Evolutionary conservation across 2,797 vertebrate species (phyloP), one percentile per base, ranked within the genome.

Genomic region (Syncerus caffer): DNA sequence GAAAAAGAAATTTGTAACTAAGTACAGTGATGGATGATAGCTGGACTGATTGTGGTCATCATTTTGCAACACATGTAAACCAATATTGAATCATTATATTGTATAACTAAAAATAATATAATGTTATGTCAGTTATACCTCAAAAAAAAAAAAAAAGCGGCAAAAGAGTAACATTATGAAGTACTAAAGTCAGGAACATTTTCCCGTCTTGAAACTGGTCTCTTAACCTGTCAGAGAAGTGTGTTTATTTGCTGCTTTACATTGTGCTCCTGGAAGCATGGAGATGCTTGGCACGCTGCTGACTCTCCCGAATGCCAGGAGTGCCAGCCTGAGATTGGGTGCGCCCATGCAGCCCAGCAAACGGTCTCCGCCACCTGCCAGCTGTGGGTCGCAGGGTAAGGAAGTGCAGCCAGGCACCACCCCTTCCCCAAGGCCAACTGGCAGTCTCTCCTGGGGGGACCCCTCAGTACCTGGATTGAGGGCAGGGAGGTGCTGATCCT

Each of bases 311-410:
- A 29, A 11, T 2, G 19, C 31, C 12, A 1, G 14, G 25, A 21
- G 17, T 27, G 4, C 55, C n/a, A 14, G 23, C n/a, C 25, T n/a
- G 64, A 1, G 14, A 86, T 2, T 23, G 27, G 55, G 29, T 0
- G 0, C 4, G 13, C 1, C 8, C 6, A 4, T 0, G 1, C 0
- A 10, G 55, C 38, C n/a, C 57, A 64, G 6, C n/a, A 47, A 27
- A 6, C 10, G 9, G 11, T 3, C 31, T 45, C 31, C 7, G 11
- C 3, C 10, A 53, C 21, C 60, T 8, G 23, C 17, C 83, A 80
- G 14, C 8, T 14, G 5, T 27, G 23, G 34, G 29, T 23, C 0
- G 0, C 4, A 79, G 64, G 10, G 15, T 11, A 27, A 3, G 57
- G 12, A 78, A 84, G 74, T 80, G 50, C 23, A 74, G 42, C 19